Base-by-base conservation (phyloP, 1,140 invertebrate species). In the Drosophila equinoxialis region DNA sequence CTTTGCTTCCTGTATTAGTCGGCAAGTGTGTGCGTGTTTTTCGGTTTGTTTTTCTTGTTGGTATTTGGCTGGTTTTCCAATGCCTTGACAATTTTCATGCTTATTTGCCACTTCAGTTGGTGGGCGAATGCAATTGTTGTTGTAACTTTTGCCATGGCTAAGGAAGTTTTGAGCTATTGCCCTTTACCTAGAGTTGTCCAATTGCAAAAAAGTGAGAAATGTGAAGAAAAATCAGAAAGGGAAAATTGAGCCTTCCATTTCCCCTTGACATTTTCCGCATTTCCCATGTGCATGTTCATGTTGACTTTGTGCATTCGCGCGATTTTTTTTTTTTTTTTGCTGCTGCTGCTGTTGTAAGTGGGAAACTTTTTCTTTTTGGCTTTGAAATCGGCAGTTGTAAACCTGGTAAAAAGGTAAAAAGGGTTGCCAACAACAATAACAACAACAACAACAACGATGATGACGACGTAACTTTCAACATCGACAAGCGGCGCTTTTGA, bases 401-500 rank as follows among this genome's bases (percentile, higher is more conserved):
- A 41, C 55, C 57, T 74, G 77, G 69, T 67, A 78, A 71, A 84
- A 85, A 81, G 63, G 70, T 79, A 68, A 69, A 86, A 87, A 82
- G 79, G 83, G 82, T 82, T 86, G 70, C 81, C 78, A 81, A 45
- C 77, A 76, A 71, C 3, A 26, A 74, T 23, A 23, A 23, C 77
- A 76, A 71, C 78, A 81, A 45, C 77, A 76, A 71, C 68, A 68
- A 68, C 71, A 68, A 30, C 41, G 17, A 20, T 5, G 13, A 10
- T 58, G 33, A 55, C 42, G 67, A 75, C 20, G 73, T 68, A 60
- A 61, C 64, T 73, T 62, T 76, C 75, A 62, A 68, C 77, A 87
- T 87, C 83, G 79, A 79, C 76, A 87, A 79, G 79, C 77, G 77
- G 68, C 68, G 59, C 83, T 83, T 86, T 86, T 87, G 79, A 87